Evolutionary conservation across 2,888 invertebrate genomes (phyloP).

Genomic region (Tillus elongatus): DNA sequence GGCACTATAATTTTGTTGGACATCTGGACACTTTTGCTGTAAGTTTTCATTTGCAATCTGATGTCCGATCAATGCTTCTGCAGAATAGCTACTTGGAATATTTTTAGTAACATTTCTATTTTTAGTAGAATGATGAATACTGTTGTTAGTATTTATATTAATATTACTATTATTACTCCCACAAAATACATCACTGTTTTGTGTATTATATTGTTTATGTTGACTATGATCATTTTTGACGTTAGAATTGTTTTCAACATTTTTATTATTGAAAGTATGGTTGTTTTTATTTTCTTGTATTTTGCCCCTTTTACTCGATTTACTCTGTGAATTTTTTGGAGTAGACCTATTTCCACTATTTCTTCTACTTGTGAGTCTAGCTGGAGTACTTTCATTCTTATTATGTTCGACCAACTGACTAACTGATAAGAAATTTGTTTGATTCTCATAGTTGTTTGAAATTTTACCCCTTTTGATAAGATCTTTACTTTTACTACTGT

Average conservation of each 20-base stretch:
- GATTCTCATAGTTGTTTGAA: conserved; percentile 29
- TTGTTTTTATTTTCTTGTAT: too few species aligned
- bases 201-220: conserved; percentile 8
- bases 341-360: conserved; percentile 29
- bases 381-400: conserved; percentile 32
- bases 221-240: not conserved
- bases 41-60: conserved; percentile 24
- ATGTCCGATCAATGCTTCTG: conserved; percentile 39
- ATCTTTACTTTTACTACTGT: conserved; percentile 14
- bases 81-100: conserved; percentile 38
- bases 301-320: conserved; percentile 6
- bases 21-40: conserved; percentile 23
- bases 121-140: not conserved
- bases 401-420: conserved; percentile 54
- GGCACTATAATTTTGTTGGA: conserved; percentile 8
- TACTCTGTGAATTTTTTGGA: conserved; percentile 18
- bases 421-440: conserved; percentile 50
- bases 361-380: conserved; percentile 29
- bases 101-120: not conserved
- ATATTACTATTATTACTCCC: too few species aligned
- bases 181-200: conserved; percentile 20
- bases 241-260: not conserved
- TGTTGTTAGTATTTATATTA: too few species aligned
- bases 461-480: not conserved
- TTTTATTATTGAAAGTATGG: not conserved